A percentile compares a stretch with the other conserved stretches of the same genome.
Evolutionary conservation across 2,797 vertebrate species (phyloP).

Genomic region (Chelonia mydas): DNA sequence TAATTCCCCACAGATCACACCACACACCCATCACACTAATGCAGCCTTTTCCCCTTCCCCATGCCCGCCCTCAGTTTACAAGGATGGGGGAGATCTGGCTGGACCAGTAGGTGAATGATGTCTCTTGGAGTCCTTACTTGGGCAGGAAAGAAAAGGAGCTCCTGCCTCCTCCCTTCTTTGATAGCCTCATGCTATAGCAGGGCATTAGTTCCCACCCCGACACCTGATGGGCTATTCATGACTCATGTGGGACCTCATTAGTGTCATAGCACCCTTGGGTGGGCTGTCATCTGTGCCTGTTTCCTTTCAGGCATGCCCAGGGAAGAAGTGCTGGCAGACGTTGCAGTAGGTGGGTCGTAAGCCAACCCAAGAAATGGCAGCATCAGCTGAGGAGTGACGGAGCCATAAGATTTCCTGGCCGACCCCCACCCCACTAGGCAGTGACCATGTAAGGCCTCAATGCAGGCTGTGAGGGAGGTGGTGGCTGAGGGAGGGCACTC

Average conservation of each 20-base stretch:
- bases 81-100: too few relatives aligned
- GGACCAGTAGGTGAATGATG: too few relatives aligned
- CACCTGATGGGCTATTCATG: too few relatives aligned
- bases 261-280: neutral
- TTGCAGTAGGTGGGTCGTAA: neutral
- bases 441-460: neutral
- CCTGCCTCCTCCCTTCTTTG: too few relatives aligned
- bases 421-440: neutral
- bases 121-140: neutral
- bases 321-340: too few relatives aligned
- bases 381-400: neutral
- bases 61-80: neutral
- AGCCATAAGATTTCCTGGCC: neutral
- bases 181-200: too few relatives aligned
- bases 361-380: neutral
- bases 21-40: conserved; percentile 16
- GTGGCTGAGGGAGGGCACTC: neutral
- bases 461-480: neutral
- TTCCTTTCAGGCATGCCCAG: neutral
- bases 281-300: neutral
- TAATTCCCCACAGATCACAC: conserved; percentile 10
- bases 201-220: too few relatives aligned
- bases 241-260: too few relatives aligned
- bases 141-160: neutral
- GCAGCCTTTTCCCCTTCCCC: neutral